Evolutionary conservation across 2,797 vertebrate genomes (phyloP).

Genomic region (Notamacropus eugenii): DNA sequence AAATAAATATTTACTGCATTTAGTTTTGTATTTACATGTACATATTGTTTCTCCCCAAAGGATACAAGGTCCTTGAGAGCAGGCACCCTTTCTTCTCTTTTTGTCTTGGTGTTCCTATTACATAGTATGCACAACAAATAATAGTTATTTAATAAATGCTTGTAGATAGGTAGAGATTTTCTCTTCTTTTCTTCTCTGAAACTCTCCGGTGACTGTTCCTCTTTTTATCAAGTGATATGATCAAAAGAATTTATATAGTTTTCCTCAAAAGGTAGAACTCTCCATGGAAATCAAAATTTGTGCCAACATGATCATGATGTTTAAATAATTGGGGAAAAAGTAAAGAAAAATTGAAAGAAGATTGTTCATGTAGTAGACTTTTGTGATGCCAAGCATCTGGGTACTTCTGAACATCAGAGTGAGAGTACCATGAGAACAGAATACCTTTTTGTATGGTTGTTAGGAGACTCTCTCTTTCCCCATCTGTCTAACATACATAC

Average conservation of each 20-base stretch:
- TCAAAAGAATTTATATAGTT: background rate
- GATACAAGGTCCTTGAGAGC: background rate
- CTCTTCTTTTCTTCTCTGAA: background rate
- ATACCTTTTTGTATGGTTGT: background rate
- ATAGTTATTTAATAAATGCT: background rate
- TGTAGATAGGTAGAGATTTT: background rate
- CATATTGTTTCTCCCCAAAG: background rate
- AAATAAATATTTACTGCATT: background rate
- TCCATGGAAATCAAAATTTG: background rate
- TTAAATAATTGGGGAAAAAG: background rate
- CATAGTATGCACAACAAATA: background rate
- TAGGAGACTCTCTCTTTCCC: background rate
- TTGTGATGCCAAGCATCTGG: background rate
- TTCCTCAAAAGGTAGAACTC: background rate
- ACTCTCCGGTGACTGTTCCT: background rate
- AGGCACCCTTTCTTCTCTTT: background rate
- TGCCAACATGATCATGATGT: background rate
- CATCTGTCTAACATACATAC: too few relatives aligned
- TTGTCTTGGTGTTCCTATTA: background rate
- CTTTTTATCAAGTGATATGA: background rate
- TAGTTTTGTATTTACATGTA: background rate
- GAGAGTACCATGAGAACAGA: conserved; percentile 9
- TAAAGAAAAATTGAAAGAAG: background rate
- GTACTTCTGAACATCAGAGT: background rate
- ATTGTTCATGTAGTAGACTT: background rate